Conservation (phyloP, 2,797 vertebrate species). For the Myotis vivesi region DNA sequence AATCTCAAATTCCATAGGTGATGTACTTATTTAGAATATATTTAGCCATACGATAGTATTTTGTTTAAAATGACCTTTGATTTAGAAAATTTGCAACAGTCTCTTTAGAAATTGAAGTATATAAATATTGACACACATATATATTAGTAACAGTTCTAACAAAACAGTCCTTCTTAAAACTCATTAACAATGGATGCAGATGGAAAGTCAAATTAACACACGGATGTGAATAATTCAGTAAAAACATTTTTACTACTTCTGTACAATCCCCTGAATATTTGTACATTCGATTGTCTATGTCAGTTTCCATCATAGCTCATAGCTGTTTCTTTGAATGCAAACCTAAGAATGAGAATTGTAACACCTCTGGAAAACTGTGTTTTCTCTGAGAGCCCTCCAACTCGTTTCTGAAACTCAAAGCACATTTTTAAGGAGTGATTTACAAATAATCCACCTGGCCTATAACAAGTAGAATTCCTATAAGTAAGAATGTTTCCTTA, state of each 20-base stretch:
- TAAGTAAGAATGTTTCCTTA: slow-evolving; percentile 3
- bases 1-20: background rate
- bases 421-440: background rate
- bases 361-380: background rate
- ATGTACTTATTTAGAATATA: background rate
- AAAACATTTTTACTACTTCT: slow-evolving; percentile 32
- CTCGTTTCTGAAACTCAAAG: slow-evolving; percentile 13
- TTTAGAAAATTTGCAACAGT: background rate
- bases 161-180: background rate
- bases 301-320: background rate
- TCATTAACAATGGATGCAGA: background rate
- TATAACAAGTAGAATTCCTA: background rate
- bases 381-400: background rate
- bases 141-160: background rate
- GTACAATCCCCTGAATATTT: background rate
- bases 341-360: background rate
- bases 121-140: background rate
- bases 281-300: background rate
- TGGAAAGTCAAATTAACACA: slow-evolving; percentile 16
- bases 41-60: background rate
- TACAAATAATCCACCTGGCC: background rate
- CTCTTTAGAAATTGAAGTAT: background rate
- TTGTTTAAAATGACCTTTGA: slow-evolving; percentile 23
- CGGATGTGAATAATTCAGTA: background rate
- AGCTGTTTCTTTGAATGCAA: background rate